Percentiles rank a stretch among this genome's conserved stretches.
Evolutionary conservation across 2,888 invertebrate genomes (phyloP).

Genomic region (Hypselothyrea guttata): DNA sequence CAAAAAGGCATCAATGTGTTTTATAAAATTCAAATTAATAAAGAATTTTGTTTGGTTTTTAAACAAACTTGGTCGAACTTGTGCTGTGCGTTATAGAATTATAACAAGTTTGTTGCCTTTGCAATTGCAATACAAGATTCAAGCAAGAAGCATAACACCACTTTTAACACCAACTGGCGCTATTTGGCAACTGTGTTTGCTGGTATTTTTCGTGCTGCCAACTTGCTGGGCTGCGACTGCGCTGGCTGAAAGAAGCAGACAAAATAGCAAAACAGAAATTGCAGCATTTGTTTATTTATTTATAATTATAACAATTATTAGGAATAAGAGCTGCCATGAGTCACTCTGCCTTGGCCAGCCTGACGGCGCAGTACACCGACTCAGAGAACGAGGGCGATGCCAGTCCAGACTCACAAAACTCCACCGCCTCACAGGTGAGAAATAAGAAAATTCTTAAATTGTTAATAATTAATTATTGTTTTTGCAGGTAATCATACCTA

Average conservation of each 20-base stretch:
- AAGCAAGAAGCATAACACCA: too few species aligned
- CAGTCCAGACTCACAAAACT: conserved; percentile 82
- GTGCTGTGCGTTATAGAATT: too few species aligned
- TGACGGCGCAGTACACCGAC: conserved; percentile 95
- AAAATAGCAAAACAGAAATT: neutral
- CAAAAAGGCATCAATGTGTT: too few species aligned
- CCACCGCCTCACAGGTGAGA: conserved; percentile 71
- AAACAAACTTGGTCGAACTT: too few species aligned
- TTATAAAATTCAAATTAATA: neutral
- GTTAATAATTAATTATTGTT: neutral
- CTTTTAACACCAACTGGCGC: too few species aligned
- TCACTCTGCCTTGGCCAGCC: conserved; percentile 88
- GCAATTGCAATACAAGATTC: too few species aligned
- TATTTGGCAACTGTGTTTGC: conserved; percentile 16
- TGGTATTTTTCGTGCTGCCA: conserved; percentile 35
- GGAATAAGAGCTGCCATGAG: conserved; percentile 49
- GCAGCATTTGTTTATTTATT: neutral
- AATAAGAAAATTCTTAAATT: neutral
- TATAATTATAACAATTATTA: neutral
- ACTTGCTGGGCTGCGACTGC: conserved; percentile 18
- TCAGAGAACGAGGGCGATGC: conserved; percentile 91
- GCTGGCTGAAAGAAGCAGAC: conserved; percentile 10
- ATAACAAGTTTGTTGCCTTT: too few species aligned
- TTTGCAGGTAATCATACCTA: conserved; percentile 75
- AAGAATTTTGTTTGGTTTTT: too few species aligned